Percentiles rank a stretch among this genome's conserved stretches.
phyloP scores from a whole-genome alignment of 2,888 invertebrate species.

The Octodonta nipae region DNA sequence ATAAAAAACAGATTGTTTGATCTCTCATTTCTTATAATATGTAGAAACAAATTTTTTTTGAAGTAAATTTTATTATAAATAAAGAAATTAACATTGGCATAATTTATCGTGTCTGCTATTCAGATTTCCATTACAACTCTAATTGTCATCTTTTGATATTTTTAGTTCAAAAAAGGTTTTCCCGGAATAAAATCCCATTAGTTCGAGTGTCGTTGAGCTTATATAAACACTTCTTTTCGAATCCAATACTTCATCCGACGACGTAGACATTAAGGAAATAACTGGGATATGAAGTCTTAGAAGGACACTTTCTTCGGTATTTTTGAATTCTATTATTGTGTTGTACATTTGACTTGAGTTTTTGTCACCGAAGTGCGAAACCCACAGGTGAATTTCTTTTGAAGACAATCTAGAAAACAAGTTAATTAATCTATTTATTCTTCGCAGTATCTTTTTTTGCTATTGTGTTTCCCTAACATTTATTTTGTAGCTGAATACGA shows the following conservation, averaged over 20 bases:
- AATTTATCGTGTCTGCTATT: no score
- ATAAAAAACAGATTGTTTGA: no score
- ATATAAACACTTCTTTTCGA: slow-evolving; percentile 25
- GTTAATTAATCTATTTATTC: slow-evolving; percentile 7
- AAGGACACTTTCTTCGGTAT: slow-evolving; percentile 16
- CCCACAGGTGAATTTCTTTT: slow-evolving; percentile 22
- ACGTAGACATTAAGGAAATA: slow-evolving; percentile 22
- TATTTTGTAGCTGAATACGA: no score
- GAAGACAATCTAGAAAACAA: slow-evolving; percentile 4
- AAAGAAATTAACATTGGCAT: no score
- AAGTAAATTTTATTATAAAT: no score
- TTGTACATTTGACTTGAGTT: slow-evolving; percentile 22
- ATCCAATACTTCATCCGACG: slow-evolving; percentile 23
- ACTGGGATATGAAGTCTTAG: slow-evolving; percentile 24
- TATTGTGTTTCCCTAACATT: no score
- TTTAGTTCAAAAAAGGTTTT: slow-evolving; percentile 8
- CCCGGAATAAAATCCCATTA: slow-evolving; percentile 9
- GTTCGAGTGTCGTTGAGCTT: slow-evolving; percentile 16
- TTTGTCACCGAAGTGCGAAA: slow-evolving; percentile 25
- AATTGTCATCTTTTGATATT: no score
- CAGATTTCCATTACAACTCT: no score
- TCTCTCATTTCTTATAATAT: no score
- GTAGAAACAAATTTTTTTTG: no score
- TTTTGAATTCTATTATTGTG: slow-evolving; percentile 22
- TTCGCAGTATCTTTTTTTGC: no score